phyloP scores from a whole-genome alignment of 1,140 invertebrate species.

The Temnothorax nylanderi region DNA sequence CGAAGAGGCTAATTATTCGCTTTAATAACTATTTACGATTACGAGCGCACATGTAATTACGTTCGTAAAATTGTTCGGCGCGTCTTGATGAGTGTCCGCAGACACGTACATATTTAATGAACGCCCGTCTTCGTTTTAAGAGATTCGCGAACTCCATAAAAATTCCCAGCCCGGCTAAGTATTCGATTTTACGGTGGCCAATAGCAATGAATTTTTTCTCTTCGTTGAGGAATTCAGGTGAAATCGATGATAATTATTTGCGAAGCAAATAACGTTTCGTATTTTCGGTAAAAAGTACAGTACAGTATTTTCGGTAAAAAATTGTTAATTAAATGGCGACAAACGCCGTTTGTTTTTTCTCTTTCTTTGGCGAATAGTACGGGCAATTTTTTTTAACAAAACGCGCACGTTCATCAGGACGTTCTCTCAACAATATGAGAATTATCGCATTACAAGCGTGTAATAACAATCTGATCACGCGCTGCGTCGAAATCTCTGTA shows the following conservation, averaged over 20 bases:
- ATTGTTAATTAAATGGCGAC: slow-evolving; percentile 28
- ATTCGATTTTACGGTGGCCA: slow-evolving; percentile 8
- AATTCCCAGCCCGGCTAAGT: neutral
- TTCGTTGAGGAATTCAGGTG: neutral
- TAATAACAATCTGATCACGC: slow-evolving; percentile 31
- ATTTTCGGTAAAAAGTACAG: neutral
- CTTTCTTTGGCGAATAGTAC: neutral
- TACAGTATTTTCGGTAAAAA: neutral
- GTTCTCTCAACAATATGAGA: slow-evolving; percentile 14
- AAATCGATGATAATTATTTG: slow-evolving; percentile 25
- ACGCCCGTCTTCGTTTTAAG: slow-evolving; percentile 13
- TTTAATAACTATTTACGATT: slow-evolving; percentile 57
- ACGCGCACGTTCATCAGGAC: neutral
- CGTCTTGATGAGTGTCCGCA: neutral
- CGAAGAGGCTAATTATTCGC: slow-evolving; percentile 31
- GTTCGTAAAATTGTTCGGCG: slow-evolving; percentile 29
- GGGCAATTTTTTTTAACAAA: slow-evolving; percentile 35
- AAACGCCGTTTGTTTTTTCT: neutral
- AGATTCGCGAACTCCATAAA: slow-evolving; percentile 46
- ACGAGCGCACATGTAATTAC: slow-evolving; percentile 38
- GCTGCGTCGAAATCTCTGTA: slow-evolving; percentile 4
- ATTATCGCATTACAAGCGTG: slow-evolving; percentile 35
- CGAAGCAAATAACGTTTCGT: neutral
- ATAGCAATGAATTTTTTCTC: neutral
- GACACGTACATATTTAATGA: slow-evolving; percentile 42